Conservation (phyloP, 2,888 invertebrate genomes). For the Cancer borealis region DNA sequence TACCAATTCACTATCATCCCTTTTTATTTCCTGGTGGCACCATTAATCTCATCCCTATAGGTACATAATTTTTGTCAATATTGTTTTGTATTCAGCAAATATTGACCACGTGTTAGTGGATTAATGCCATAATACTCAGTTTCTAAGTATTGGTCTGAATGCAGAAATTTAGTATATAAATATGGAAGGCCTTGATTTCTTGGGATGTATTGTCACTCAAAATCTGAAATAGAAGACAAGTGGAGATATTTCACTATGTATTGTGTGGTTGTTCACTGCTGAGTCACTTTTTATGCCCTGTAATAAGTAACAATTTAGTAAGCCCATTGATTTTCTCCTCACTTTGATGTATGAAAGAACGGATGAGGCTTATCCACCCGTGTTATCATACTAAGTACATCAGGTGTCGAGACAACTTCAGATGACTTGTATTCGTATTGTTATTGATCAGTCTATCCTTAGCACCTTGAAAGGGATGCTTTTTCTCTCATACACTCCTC, state of each 20-base stretch:
- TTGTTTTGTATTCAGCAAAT: not conserved
- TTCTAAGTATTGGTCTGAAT: not conserved
- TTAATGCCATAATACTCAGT: not conserved
- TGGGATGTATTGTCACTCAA: too few relatives aligned
- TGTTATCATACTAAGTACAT: not conserved
- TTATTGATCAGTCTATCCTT: not conserved
- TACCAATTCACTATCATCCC: not conserved
- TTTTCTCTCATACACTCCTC: not conserved
- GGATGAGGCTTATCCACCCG: not conserved
- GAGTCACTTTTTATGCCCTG: not conserved
- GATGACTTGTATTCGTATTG: not conserved
- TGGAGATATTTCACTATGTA: not conserved
- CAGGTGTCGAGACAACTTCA: not conserved
- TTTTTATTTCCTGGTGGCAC: not conserved
- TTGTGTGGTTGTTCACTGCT: not conserved
- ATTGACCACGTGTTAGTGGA: not conserved
- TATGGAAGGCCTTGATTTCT: too few relatives aligned
- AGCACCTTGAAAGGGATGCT: not conserved
- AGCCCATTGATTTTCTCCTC: not conserved
- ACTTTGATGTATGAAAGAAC: not conserved
- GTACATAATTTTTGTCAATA: not conserved
- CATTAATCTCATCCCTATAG: not conserved
- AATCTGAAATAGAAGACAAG: not conserved
- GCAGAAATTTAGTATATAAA: not conserved
- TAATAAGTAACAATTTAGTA: not conserved